Conservation (phyloP, 2,113 vertebrate species). For the Catharus bicknelli region DNA sequence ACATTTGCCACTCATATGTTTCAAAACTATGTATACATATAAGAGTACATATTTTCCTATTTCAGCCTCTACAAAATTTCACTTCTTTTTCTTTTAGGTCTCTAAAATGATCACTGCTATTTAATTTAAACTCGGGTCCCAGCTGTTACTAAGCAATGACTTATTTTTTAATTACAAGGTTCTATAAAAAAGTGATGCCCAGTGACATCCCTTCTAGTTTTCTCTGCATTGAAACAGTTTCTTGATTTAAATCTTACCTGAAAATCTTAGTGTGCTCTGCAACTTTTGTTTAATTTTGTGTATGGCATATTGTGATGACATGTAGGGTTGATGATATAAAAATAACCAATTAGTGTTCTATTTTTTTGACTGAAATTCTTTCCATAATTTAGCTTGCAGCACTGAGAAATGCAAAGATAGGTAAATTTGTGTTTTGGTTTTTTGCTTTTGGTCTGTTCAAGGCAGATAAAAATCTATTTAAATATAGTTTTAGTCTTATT, state of each 20-base stretch:
- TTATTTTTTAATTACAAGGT: neutral
- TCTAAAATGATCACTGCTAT: neutral
- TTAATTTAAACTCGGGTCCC: neutral
- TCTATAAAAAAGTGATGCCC: neutral
- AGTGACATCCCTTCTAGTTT: neutral
- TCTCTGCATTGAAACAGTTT: neutral
- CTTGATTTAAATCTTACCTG: neutral
- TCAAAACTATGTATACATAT: neutral
- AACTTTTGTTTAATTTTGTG: neutral
- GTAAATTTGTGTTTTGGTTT: rapidly evolving
- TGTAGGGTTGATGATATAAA: neutral
- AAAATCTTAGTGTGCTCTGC: neutral
- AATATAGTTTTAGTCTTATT: neutral
- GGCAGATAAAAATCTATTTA: neutral
- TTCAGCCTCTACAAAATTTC: neutral
- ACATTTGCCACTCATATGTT: neutral
- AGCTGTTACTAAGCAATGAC: neutral
- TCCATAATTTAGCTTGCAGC: neutral
- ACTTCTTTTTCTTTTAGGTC: neutral
- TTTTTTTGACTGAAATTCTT: neutral
- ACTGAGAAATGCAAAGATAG: neutral
- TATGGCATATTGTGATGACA: neutral
- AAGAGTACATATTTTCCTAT: neutral
- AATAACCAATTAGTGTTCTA: neutral
- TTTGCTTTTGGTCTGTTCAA: neutral